phyloP scores from a whole-genome alignment of 2,113 vertebrate species.

The Anolis sagrei region DNA sequence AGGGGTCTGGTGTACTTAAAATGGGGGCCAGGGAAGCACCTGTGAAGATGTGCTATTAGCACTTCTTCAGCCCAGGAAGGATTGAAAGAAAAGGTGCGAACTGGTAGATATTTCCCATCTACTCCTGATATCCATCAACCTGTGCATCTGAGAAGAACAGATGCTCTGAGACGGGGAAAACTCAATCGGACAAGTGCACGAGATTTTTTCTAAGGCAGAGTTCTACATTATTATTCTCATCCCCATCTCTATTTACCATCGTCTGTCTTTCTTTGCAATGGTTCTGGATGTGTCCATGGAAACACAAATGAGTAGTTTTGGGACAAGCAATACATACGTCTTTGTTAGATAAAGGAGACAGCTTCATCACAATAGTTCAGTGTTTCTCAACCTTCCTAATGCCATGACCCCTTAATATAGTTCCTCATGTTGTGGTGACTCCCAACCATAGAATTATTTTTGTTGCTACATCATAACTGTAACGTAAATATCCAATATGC shows the following conservation, averaged over 20 bases:
- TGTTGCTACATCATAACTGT: too few relatives aligned
- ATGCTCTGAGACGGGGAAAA: background rate
- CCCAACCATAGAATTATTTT: too few relatives aligned
- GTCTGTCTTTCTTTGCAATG: background rate
- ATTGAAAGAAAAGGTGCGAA: background rate
- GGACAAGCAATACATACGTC: background rate
- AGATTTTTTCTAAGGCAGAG: background rate
- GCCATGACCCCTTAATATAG: too few relatives aligned
- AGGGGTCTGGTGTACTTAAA: too few relatives aligned
- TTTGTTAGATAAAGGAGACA: background rate
- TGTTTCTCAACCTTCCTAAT: too few relatives aligned
- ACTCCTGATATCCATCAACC: background rate
- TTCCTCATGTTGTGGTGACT: too few relatives aligned
- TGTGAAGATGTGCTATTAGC: background rate
- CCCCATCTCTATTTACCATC: background rate
- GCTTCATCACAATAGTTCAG: background rate
- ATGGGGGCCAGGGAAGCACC: background rate
- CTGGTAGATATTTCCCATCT: background rate
- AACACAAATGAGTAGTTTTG: background rate
- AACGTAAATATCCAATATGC: too few relatives aligned
- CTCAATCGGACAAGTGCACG: background rate
- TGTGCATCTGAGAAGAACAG: background rate
- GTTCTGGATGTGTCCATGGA: background rate
- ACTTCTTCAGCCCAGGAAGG: background rate
- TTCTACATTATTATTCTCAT: background rate